Base-by-base conservation (phyloP, 1,140 invertebrate genomes). In the Nebria ingens region DNA sequence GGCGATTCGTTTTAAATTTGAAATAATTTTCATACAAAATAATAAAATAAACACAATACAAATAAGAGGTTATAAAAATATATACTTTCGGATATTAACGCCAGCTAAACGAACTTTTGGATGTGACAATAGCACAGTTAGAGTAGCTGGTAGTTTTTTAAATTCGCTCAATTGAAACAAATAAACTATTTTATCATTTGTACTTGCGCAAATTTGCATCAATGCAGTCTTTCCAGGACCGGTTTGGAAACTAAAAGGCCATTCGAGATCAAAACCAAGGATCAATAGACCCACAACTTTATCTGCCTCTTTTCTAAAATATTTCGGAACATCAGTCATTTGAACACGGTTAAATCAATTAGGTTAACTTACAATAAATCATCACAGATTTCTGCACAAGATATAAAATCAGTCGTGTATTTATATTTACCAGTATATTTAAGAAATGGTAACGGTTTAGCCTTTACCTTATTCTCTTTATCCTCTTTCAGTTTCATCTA, bases 41-140 rank as follows among this genome's bases (percentile, higher is more conserved):
- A 51, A 56, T 45, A 38, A 52, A 50, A 38, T 55, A 51, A 22
- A n/a, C n/a, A n/a, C n/a, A n/a, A n/a, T n/a, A n/a, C n/a, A n/a
- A n/a, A n/a, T n/a, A n/a, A n/a, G n/a, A n/a, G n/a, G n/a, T n/a
- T n/a, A n/a, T n/a, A n/a, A n/a, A n/a, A n/a, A n/a, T 19, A 63
- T 65, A 70, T 65, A 83, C 81, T 79, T 80, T 68, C 80, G 81
- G 40, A 84, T 78, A 64, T 82, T 82, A 15, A 82, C 75, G 29
- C 81, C 81, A 63, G 80, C 76, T 20, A 83, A 63, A 51, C 72
- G 72, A 3, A 82, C 74, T 66, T 78, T 80, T 9, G 75, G 68
- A 72, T 83, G 79, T 38, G 69, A 71, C 9, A 84, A 65, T 12
- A 83, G 65, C 11, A 71, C 59, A 20, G 71, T 63, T 55, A 84